A percentile compares a stretch with the other conserved stretches of the same genome.
These are phyloP conservation scores for Holothuria glaberrima DNA, from an alignment of 35 echinoderm and acorn worm species.

Conservation along the genomic window DNA sequence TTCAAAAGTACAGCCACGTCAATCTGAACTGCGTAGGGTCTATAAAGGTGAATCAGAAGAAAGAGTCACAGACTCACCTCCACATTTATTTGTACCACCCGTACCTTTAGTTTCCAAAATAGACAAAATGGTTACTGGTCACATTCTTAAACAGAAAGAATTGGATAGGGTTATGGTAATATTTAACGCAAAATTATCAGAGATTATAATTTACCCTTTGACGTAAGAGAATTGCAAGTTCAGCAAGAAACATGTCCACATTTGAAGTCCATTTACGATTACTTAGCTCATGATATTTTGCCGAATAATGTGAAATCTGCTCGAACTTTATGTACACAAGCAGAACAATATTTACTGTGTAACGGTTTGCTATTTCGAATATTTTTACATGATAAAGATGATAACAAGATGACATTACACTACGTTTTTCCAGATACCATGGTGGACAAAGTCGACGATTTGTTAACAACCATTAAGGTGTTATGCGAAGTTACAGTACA, in stretches of 20 bases:
- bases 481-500: slow-evolving; percentile 32
- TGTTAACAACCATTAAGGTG: slow-evolving; percentile 42
- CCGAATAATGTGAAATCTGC: slow-evolving; percentile 8
- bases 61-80: not conserved
- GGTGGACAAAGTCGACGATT: slow-evolving; percentile 3
- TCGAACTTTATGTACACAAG: not conserved
- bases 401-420: slow-evolving; percentile 1
- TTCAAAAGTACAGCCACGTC: too few species aligned
- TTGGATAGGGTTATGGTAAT: slow-evolving; percentile 6
- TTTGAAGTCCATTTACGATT: slow-evolving; percentile 9
- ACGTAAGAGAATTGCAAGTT: slow-evolving; percentile 5
- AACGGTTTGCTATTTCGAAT: slow-evolving; percentile 30
- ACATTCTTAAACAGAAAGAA: slow-evolving; percentile 43
- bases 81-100: slow-evolving; percentile 13
- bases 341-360: slow-evolving; percentile 21
- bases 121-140: slow-evolving; percentile 6
- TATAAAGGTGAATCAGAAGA: not conserved
- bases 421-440: slow-evolving; percentile 29
- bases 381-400: slow-evolving; percentile 1
- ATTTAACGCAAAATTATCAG: slow-evolving; percentile 32
- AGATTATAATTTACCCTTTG: slow-evolving; percentile 43
- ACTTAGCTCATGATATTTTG: too few species aligned
- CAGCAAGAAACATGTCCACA: slow-evolving; percentile 9
- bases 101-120: slow-evolving; percentile 16
- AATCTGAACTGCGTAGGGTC: not conserved